These are phyloP conservation scores for Agapostemon virescens DNA, from an alignment of 2,888 invertebrate genomes.

Conservation along the genomic window DNA sequence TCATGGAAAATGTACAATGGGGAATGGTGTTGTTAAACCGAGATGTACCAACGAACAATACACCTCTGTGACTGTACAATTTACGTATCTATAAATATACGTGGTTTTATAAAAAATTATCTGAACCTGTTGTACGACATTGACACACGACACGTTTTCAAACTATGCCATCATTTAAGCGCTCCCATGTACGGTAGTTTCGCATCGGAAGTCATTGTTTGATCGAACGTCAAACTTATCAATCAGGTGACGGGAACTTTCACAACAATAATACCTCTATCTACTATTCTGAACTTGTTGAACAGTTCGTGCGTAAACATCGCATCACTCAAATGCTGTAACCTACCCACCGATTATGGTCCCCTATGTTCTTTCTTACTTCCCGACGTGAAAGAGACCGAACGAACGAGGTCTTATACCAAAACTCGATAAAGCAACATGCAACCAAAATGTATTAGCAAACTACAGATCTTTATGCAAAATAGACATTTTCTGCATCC, in stretches of 20 bases:
- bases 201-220: not conserved
- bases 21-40: slow-evolving; percentile 21
- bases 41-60: slow-evolving; percentile 42
- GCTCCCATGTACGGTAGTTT: not conserved
- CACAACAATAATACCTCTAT: not conserved
- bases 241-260: not conserved
- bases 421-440: not conserved
- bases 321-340: not conserved
- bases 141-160: not conserved
- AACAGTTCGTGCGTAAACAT: not conserved
- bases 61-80: slow-evolving; percentile 44
- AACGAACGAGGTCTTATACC: not conserved
- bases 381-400: not conserved
- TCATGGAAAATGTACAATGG: slow-evolving; percentile 39
- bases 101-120: slow-evolving; percentile 1
- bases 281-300: not conserved
- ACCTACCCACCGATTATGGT: not conserved
- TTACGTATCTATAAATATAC: slow-evolving; percentile 19
- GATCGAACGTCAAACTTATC: slow-evolving; percentile 6
- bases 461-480: not conserved
- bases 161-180: not conserved
- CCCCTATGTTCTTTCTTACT: not conserved
- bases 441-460: not conserved
- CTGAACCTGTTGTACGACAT: slow-evolving; percentile 1
- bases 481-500: not conserved